phyloP scores from a whole-genome alignment of 2,888 invertebrate genomes.

The Craniophora ligustri region DNA sequence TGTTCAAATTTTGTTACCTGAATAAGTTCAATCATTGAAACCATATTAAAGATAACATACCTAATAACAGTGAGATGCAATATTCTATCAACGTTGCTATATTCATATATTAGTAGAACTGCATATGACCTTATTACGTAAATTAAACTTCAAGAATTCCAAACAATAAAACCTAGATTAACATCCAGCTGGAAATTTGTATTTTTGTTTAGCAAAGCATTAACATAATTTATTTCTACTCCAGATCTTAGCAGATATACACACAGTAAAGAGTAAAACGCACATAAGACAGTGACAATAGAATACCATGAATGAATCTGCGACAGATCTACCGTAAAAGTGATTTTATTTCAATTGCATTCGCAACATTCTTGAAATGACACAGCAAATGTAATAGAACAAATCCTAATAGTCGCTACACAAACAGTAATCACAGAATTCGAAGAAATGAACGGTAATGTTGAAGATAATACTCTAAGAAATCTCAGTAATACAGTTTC shows the following conservation, averaged over 20 bases:
- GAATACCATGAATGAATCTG: no score
- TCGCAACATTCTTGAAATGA: neutral
- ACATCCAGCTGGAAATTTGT: neutral
- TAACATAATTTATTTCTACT: neutral
- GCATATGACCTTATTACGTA: neutral
- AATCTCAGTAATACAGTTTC: constrained; percentile 38
- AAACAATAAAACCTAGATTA: neutral
- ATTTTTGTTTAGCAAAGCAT: neutral
- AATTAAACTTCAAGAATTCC: neutral
- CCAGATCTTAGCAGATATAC: neutral
- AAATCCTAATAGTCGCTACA: neutral
- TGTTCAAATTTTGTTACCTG: no score
- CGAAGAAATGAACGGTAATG: constrained; percentile 6
- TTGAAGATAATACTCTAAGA: constrained; percentile 33
- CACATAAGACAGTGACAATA: no score
- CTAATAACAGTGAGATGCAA: no score
- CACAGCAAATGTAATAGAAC: no score
- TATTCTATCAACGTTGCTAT: no score
- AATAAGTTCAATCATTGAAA: no score
- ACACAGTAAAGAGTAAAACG: neutral
- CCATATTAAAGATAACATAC: no score
- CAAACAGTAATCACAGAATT: constrained; percentile 13
- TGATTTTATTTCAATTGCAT: no score
- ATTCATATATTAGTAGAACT: neutral
- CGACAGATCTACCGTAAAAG: no score